These are phyloP conservation scores for Onychostruthus taczanowskii DNA, from an alignment of 2,113 vertebrate genomes.

Conservation along the genomic window DNA sequence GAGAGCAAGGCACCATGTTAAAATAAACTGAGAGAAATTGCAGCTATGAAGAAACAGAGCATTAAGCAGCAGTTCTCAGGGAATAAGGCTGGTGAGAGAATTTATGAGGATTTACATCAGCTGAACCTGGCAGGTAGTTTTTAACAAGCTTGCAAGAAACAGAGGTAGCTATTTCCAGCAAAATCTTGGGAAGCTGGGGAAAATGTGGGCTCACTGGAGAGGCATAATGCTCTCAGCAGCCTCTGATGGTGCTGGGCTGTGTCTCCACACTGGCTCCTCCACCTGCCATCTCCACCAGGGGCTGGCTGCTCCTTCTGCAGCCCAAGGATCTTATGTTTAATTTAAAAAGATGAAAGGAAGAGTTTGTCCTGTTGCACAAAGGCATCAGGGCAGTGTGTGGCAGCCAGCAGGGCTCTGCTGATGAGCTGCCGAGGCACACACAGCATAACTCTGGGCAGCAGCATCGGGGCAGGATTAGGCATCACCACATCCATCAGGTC, in stretches of 20 bases:
- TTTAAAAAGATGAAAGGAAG: neutral
- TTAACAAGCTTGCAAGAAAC: neutral
- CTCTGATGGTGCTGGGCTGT: neutral
- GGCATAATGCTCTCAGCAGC: neutral
- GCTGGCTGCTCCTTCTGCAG: neutral
- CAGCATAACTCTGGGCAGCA: neutral
- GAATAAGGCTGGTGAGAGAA: neutral
- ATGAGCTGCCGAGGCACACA: neutral
- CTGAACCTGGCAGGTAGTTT: conserved; percentile 1
- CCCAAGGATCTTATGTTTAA: neutral
- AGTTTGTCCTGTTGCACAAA: neutral
- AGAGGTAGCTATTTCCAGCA: neutral
- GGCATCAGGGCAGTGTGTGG: fast-evolving
- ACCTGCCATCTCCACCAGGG: neutral
- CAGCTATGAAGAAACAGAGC: neutral
- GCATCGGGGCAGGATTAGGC: neutral
- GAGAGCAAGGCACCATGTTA: neutral
- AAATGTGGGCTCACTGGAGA: neutral
- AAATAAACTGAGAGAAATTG: conserved; percentile 19
- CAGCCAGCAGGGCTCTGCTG: neutral
- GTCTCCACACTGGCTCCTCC: neutral
- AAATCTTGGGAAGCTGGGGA: neutral
- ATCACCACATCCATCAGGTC: neutral
- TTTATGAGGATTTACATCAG: neutral
- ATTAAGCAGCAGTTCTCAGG: neutral